Base-by-base conservation (phyloP, 2,888 invertebrate species). In the Tinea pellionella region DNA sequence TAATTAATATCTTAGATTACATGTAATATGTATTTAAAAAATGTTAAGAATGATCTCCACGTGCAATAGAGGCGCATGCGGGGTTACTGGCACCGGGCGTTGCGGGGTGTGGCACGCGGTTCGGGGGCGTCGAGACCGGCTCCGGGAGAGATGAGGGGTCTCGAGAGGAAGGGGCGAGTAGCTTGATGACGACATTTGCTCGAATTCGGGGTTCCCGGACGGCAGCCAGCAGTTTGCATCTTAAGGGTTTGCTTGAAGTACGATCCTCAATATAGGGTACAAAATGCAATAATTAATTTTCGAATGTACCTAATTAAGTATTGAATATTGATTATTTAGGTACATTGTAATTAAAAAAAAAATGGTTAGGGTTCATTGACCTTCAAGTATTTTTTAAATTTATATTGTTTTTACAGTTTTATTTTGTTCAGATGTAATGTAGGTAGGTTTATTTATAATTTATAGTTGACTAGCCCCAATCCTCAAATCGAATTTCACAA, bases 171-270 rank as follows among this genome's bases (percentile, higher is more conserved):
- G 66, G 67, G 63, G 67, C 42, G 47, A 41, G 37, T 19, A 51
- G 62, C 73, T 78, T 78, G 77, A 78, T 80, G 81, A 81, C 80
- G 79, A 80, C 79, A 78, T 77, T 80, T 70, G 72, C 73, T 77
- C 61, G 70, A 73, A 69, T 72, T 74, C 75, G 67, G 67, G 73
- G 72, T 59, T 57, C 58, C 55, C 53, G 70, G 72, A 71, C 66
- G 68, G 68, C 70, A 70, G 67, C 66, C 69, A 65, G 66, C 67
- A 67, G 67, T 62, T 66, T 61, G 9, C 37, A 37, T 37, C 63
- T 63, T 37, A 37, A 37, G 9, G n/a, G 9, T 9, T 62, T 59
- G 60, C 61, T 62, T 63, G 9, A 12, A 37, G 9, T 37, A n/a
- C 37, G 9, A 6, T 37, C 37, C 9, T 37, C 37, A 37, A 37